Evolutionary conservation across 2,888 invertebrate genomes (phyloP), one percentile per base, ranked within the genome.

Genomic region (Zaprionus lineosus): DNA sequence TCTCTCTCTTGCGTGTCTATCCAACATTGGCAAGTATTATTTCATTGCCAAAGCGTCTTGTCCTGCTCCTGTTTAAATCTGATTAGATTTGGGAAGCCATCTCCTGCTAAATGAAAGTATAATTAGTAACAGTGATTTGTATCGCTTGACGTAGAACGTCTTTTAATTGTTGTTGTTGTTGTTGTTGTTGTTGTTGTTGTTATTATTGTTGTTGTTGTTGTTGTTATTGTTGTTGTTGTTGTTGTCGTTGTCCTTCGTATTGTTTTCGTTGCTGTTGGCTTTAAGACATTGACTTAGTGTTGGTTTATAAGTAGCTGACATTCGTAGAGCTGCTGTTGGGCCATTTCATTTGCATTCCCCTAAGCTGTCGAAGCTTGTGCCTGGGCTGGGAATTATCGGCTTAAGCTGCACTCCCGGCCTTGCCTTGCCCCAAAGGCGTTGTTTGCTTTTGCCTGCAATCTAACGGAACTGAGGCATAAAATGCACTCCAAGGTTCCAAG

Each of bases 81-180:
- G 75, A 74, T 74, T 58, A 71, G 74, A 74, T 78, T 62, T 64
- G 39, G 58, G 50, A 51, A 61, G 52, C 21, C 55, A 18, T 24
- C 14, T 40, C 26, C 12, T 26, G 26, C 34, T 12, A 70, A 75
- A 66, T 71, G 61, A 63, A 71, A 65, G 71, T 63, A 84, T 81
- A 86, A 86, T 86, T 86, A 86, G 84, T 74, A 67, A 77, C 84
- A 75, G 75, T 83, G 84, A 86, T 84, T 85, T 83, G 68, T 83
- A 57, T 62, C 63, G 53, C 37, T 43, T 47, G 52, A 57, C 47
- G 37, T 26, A 34, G 51, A 19, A 18, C 26, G 16, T 5, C 41
- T 31, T 50, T 36, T 53, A 73, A 52, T 56, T 44, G 15, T 46
- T 43, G 34, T 36, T 31, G 28, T 24, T 29, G 33, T 6, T 40